phyloP scores from a whole-genome alignment of 2,113 vertebrate species.

The Noturus placidus region DNA sequence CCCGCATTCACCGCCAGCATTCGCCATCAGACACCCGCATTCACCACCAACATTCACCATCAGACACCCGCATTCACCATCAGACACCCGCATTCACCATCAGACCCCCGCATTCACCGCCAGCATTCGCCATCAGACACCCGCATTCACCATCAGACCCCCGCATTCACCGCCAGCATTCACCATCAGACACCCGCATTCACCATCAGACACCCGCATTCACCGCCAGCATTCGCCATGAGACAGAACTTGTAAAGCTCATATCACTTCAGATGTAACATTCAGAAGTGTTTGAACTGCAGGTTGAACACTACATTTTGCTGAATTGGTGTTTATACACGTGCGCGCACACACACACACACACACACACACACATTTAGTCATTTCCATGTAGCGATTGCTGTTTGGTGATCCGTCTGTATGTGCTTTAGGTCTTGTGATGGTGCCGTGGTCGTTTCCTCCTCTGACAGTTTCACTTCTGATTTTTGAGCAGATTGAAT shows the following conservation, averaged over 20 bases:
- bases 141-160: not conserved
- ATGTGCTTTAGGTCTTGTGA: not conserved
- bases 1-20: too few relatives aligned
- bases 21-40: too few relatives aligned
- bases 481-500: not conserved
- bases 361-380: too few relatives aligned
- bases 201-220: not conserved
- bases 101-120: not conserved
- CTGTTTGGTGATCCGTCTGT: not conserved
- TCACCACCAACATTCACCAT: too few relatives aligned
- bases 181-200: not conserved
- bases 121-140: not conserved
- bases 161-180: too few relatives aligned
- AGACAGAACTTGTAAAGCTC: not conserved
- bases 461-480: constrained; percentile 11
- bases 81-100: too few relatives aligned
- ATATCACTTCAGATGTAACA: not conserved
- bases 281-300: not conserved
- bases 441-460: not conserved
- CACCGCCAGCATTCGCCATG: not conserved
- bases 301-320: not conserved
- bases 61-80: too few relatives aligned
- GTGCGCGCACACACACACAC: not conserved
- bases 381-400: not conserved
- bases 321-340: not conserved